These are phyloP conservation scores for Synergus gifuensis DNA, from an alignment of 2,888 invertebrate genomes.

Conservation along the genomic window DNA sequence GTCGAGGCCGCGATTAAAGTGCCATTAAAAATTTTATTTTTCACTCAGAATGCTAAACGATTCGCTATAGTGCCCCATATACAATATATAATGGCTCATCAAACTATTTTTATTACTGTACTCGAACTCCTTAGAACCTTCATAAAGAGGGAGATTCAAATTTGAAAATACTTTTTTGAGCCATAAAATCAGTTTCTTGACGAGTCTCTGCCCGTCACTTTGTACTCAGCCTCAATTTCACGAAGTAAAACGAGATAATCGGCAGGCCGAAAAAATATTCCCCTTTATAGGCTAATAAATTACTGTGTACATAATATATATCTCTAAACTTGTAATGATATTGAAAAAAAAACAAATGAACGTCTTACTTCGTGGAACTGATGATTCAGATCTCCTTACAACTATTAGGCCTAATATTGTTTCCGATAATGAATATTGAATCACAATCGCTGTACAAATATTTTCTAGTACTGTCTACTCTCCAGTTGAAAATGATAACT, in stretches of 20 bases:
- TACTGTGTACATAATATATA: slow-evolving; percentile 35
- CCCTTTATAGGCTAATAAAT: neutral
- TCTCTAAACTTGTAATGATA: slow-evolving; percentile 17
- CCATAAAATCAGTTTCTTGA: slow-evolving; percentile 33
- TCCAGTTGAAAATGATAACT: neutral
- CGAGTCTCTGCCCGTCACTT: slow-evolving; percentile 47
- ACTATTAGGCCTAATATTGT: neutral
- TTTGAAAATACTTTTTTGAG: neutral
- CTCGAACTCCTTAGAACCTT: too few species aligned
- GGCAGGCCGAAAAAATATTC: slow-evolving; percentile 29
- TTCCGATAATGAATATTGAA: neutral
- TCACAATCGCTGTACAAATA: neutral
- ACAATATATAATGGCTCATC: neutral
- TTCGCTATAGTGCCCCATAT: slow-evolving; percentile 44
- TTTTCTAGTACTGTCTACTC: neutral
- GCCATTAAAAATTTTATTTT: slow-evolving; percentile 61
- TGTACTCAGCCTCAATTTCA: slow-evolving; percentile 27
- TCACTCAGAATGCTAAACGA: slow-evolving; percentile 55
- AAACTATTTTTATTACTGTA: neutral
- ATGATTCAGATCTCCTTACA: neutral
- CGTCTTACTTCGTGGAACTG: slow-evolving; percentile 5
- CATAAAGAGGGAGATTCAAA: neutral
- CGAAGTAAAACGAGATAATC: slow-evolving; percentile 10
- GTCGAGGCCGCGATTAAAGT: slow-evolving; percentile 53
- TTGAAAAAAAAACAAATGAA: neutral